Percentiles rank a stretch among this genome's conserved stretches.
phyloP scores from a whole-genome alignment of 2,888 invertebrate species.

The Epiblema foenella region DNA sequence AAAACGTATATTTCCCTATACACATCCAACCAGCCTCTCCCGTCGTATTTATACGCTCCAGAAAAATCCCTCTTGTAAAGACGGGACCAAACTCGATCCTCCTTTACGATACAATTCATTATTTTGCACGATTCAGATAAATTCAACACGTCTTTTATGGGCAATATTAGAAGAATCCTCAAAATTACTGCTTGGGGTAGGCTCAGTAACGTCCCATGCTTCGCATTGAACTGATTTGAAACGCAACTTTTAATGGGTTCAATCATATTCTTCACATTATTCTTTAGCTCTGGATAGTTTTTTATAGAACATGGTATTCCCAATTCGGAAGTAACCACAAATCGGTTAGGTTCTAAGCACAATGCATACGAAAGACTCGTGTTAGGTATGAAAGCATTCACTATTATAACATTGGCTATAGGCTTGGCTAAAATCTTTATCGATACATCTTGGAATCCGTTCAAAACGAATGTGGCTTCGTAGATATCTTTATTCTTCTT shows the following conservation, averaged over 20 bases:
- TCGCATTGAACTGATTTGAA: constrained; percentile 52
- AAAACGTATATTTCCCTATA: constrained; percentile 54
- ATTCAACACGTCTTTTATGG: constrained; percentile 55
- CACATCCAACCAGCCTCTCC: constrained; percentile 49
- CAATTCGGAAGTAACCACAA: constrained; percentile 49
- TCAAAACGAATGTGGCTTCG: constrained; percentile 53
- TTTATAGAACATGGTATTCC: constrained; percentile 52
- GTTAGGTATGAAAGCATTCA: constrained; percentile 54
- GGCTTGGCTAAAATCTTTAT: constrained; percentile 54
- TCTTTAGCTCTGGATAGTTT: constrained; percentile 50
- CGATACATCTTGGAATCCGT: constrained; percentile 50
- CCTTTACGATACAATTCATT: constrained; percentile 52
- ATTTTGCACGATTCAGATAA: constrained; percentile 56
- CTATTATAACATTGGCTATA: constrained; percentile 53
- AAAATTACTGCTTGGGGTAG: constrained; percentile 56
- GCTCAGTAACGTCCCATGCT: constrained; percentile 54
- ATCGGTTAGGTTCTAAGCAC: constrained; percentile 52
- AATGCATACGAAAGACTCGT: constrained; percentile 53
- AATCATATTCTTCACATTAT: constrained; percentile 55
- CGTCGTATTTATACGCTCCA: constrained; percentile 47
- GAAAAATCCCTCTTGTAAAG: constrained; percentile 60
- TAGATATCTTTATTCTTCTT: constrained; percentile 46
- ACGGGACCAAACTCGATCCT: constrained; percentile 56
- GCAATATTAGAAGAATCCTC: constrained; percentile 54
- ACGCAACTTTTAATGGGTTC: constrained; percentile 56